Percentiles rank a stretch among this genome's conserved stretches.
These are phyloP conservation scores for Coelopa pilipes DNA, from an alignment of 2,888 invertebrate species.

Conservation along the genomic window DNA sequence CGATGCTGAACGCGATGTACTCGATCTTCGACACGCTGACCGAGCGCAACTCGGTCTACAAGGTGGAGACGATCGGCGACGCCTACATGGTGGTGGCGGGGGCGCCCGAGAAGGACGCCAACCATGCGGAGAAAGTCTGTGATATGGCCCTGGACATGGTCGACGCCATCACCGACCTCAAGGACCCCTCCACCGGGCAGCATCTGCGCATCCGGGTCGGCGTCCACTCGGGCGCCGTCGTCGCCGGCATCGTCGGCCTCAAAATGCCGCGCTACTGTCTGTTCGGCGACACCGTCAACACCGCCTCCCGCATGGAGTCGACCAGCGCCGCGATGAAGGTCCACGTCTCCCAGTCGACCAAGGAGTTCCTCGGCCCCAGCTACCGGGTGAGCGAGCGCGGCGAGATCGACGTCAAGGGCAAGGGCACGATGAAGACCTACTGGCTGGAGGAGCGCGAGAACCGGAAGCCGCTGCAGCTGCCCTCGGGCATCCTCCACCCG, in stretches of 20 bases:
- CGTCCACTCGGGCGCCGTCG: conserved; percentile 90
- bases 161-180: conserved; percentile 88
- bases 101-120: conserved; percentile 88
- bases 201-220: conserved; percentile 87
- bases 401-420: conserved; percentile 90
- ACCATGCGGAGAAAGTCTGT: conserved; percentile 92
- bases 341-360: conserved; percentile 92
- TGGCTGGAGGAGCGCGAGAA: conserved; percentile 83
- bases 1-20: conserved; percentile 97
- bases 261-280: conserved; percentile 82
- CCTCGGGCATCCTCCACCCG: conserved; percentile 54
- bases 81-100: conserved; percentile 99
- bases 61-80: conserved; percentile 98
- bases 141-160: conserved; percentile 98
- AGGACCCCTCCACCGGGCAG: conserved; percentile 91
- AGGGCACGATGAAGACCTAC: conserved; percentile 91
- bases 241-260: conserved; percentile 92
- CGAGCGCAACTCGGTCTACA: conserved; percentile 92
- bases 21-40: conserved; percentile 96
- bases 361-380: conserved; percentile 76
- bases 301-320: conserved; percentile 92
- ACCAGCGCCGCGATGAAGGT: conserved; percentile 93
- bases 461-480: conserved; percentile 69
- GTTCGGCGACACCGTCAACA: conserved; percentile 92
- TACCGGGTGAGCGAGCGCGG: conserved; percentile 83